Evolutionary conservation across 92 coral and sea anemone genomes (phyloP).

Genomic region (Epizoanthus ramosus): DNA sequence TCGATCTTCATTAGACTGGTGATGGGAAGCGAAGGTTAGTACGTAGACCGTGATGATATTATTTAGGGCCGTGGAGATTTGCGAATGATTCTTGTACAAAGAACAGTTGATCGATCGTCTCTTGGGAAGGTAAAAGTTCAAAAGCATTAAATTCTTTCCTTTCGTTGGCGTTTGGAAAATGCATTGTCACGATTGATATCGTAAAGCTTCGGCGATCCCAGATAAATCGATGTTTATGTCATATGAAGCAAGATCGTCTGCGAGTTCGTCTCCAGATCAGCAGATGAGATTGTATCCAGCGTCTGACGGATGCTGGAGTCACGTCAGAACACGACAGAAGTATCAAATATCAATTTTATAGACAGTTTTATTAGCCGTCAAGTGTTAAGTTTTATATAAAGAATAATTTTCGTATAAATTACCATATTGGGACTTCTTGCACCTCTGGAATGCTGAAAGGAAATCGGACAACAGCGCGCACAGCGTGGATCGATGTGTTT

Average conservation of each 20-base stretch:
- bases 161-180: not conserved
- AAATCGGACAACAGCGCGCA: constrained; percentile 6
- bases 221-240: not conserved
- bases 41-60: not conserved
- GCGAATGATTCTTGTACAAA: not conserved
- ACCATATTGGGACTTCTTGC: constrained; percentile 30
- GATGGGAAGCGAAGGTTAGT: constrained; percentile 46
- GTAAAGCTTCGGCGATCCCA: not conserved
- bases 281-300: not conserved
- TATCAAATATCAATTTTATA: not conserved
- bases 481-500: constrained; percentile 15
- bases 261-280: not conserved
- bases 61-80: not conserved
- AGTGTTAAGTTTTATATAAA: not conserved
- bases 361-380: not conserved
- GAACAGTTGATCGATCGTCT: not conserved
- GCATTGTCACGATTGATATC: constrained; percentile 8
- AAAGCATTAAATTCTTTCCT: not conserved
- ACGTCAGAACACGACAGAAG: too few relatives aligned
- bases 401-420: not conserved
- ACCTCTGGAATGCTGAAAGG: constrained; percentile 4
- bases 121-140: not conserved
- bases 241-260: not conserved
- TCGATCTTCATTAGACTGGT: not conserved
- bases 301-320: not conserved